Base-by-base conservation (phyloP, 2,888 invertebrate species). In the Ischnura elegans region DNA sequence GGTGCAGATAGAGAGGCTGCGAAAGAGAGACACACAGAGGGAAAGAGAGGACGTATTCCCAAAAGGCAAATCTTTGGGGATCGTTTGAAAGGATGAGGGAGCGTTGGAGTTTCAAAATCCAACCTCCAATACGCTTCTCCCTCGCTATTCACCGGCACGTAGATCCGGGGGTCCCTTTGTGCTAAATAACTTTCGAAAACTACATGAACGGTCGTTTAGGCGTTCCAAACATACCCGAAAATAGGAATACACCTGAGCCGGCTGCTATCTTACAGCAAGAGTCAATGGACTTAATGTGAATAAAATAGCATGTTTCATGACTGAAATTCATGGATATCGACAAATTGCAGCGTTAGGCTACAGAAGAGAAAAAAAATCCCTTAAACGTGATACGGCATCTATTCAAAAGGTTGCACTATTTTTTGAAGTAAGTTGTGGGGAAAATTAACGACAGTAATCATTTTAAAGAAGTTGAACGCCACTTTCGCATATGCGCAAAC, bases 51-150 rank as follows among this genome's bases (percentile, higher is more conserved):
- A 51, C 21, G 55, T 10, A 43, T 45, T 51, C 90, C 90, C n/a
- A 45, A 90, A 90, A 90, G 61, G 90, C 90, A 90, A 90, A 90
- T 90, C 90, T 90, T 90, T 87, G 29, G 76, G 76, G 13, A 76
- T 76, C 76, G 36, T 36, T 76, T 76, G 76, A 76, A 76, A 76
- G 76, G 76, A 76, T 19, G 29, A 36, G 36, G 76, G 36, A 36
- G 36, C 29, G 29, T 29, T 76, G 29, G 76, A 25, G 76, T 16
- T 13, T 36, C 76, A 76, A 76, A 76, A 76, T 76, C 76, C 76
- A 76, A 61, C 29, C 36, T 29, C 76, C 76, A 13, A 51, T 51
- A 19, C 13, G 51, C 76, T 76, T 29, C 76, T 25, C 25, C 76
- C 76, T 5, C 25, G 29, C 76, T 36, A 76, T 76, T 76, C 76